phyloP scores from a whole-genome alignment of 2,888 invertebrate genomes.

The Dolomedes plantarius region DNA sequence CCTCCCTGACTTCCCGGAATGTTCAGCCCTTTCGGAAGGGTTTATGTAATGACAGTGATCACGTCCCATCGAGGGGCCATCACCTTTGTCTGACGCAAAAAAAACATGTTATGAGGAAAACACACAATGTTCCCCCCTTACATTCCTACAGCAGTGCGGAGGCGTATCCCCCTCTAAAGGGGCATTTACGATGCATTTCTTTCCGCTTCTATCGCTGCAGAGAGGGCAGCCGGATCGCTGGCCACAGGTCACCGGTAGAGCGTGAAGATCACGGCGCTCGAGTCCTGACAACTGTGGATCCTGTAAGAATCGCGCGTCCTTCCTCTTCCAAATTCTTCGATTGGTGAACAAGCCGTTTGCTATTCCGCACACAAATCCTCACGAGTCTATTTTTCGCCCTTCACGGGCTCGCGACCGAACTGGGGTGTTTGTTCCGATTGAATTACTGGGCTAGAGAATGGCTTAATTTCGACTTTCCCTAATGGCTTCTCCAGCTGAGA shows the following conservation, averaged over 20 bases:
- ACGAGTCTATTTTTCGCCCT: neutral
- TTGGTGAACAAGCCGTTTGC: neutral
- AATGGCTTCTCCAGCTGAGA: no score
- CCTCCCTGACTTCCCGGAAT: no score
- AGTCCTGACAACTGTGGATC: constrained; percentile 18
- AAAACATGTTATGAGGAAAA: no score
- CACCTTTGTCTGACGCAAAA: no score
- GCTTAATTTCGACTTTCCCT: no score
- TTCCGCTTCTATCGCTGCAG: neutral
- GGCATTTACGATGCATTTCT: neutral
- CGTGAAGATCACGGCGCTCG: constrained; percentile 39
- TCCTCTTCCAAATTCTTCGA: constrained; percentile 11
- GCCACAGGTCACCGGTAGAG: constrained; percentile 35
- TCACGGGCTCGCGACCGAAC: neutral
- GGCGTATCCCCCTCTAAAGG: no score
- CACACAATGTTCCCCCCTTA: no score
- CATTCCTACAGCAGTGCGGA: no score
- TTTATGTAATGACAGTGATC: no score
- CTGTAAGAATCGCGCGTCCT: neutral
- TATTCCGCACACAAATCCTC: neutral
- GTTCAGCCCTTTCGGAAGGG: no score
- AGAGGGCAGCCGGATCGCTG: neutral
- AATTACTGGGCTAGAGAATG: neutral
- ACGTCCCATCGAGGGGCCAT: no score
- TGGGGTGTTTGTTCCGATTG: neutral